Base-by-base conservation (phyloP, 1,140 invertebrate genomes). In the Helicoverpa armigera region DNA sequence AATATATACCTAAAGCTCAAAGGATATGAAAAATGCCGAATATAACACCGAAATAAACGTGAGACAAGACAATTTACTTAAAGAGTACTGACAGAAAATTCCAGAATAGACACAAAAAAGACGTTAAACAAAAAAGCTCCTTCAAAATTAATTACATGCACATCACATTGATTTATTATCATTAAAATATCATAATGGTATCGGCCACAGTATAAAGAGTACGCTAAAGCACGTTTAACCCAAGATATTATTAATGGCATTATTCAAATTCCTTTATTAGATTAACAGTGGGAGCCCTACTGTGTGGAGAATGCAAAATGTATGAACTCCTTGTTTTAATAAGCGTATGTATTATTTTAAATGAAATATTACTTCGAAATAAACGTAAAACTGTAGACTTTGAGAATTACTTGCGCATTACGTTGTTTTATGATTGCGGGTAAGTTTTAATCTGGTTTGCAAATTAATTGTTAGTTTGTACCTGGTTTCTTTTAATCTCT, bases 221-320 rank as follows among this genome's bases (percentile, higher is more conserved):
- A 74, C 29, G 60, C 12, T 67, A 70, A 77, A 60, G 74, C 77
- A 80, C 83, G 81, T 79, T 82, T 86, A 79, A 82, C 65, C 58
- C 73, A 73, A 84, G 76, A 72, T 79, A 79, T 77, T 77, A 77
- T 93, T 93, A 92, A 93, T 94, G 88, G 83, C 85, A 81, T 90
- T 92, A 92, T 92, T 92, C 89, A 93, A 93, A 93, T 92, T 89
- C 89, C 87, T 92, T 94, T 94, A 93, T 95, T 92, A 91, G 88
- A 91, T 94, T 94, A 91, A 87, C 90, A 89, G 87, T 90, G 79
- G 91, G 84, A 85, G 88, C 82, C 88, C 88, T 89, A 90, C 87
- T 90, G 90, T 87, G 88, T 86, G 54, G 83, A 82, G 91, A 90
- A 90, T 88, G 87, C 88, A 60, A 92, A 87, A 87, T 85, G 60